phyloP scores from a whole-genome alignment of 2,113 vertebrate species.

The Struthidea cinerea region DNA sequence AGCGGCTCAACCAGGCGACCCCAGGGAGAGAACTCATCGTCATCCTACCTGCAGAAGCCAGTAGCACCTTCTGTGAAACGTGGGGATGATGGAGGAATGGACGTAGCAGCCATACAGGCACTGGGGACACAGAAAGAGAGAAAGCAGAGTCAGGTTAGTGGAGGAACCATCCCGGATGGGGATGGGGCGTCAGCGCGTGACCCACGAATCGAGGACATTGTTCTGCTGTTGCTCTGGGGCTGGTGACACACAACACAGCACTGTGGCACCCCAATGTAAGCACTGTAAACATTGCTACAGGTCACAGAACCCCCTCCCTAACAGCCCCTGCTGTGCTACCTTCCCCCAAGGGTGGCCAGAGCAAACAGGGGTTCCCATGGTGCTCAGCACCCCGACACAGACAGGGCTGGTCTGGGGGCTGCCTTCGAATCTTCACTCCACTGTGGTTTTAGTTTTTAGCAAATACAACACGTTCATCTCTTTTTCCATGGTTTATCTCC shows the following conservation, averaged over 20 bases:
- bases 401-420: background rate
- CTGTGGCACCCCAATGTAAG: accelerated
- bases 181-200: accelerated
- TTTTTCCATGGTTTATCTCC: background rate
- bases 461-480: background rate
- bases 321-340: accelerated
- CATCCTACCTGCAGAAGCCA: slow-evolving; percentile 98
- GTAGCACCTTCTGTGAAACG: slow-evolving; percentile 99
- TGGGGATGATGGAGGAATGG: slow-evolving; percentile 99
- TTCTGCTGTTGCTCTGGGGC: accelerated
- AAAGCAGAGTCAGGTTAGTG: slow-evolving; percentile 47
- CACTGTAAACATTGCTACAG: background rate
- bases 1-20: background rate
- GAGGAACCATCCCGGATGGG: background rate
- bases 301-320: background rate
- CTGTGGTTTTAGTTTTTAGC: accelerated
- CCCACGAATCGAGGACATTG: accelerated
- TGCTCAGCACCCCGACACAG: accelerated
- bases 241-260: background rate
- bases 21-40: background rate
- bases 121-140: slow-evolving; percentile 75
- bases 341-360: background rate
- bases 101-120: slow-evolving; percentile 99
- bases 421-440: accelerated
- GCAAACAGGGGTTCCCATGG: accelerated